These are phyloP conservation scores for Odobenus rosmarus DNA, from an alignment of 2,113 vertebrate genomes.

Conservation along the genomic window DNA sequence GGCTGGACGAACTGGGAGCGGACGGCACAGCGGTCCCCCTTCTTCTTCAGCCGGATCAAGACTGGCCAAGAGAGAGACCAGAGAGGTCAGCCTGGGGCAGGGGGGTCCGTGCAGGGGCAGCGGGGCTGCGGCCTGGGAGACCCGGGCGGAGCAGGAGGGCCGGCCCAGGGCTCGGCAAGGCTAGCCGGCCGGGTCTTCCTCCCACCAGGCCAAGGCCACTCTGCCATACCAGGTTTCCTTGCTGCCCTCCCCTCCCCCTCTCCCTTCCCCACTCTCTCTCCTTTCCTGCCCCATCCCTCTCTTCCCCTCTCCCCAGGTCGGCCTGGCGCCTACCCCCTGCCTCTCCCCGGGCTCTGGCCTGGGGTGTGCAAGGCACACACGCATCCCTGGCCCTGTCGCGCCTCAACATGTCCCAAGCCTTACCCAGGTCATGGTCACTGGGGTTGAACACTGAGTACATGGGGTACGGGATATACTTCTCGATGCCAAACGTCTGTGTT, in stretches of 20 bases:
- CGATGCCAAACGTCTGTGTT: conserved; percentile 90
- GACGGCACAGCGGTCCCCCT: conserved; percentile 88
- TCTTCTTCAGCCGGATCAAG: conserved; percentile 94
- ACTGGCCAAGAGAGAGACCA: conserved; percentile 81
- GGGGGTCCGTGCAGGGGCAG: fast-evolving
- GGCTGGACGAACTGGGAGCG: conserved; percentile 93
- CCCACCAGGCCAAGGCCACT: neutral
- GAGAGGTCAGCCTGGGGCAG: neutral
- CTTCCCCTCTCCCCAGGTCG: neutral
- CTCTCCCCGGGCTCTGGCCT: neutral
- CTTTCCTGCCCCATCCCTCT: neutral
- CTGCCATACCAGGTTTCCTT: neutral
- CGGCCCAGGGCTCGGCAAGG: neutral
- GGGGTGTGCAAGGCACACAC: neutral
- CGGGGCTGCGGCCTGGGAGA: neutral
- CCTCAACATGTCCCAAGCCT: neutral
- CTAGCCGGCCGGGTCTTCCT: neutral
- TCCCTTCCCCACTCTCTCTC: no score
- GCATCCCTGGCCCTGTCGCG: fast-evolving
- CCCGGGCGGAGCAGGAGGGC: neutral
- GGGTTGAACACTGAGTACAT: conserved; percentile 92
- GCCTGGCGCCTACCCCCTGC: neutral
- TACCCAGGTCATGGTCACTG: conserved; percentile 94
- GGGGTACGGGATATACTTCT: conserved; percentile 90
- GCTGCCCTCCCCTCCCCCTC: neutral